phyloP scores from a whole-genome alignment of 1,140 invertebrate genomes.

The Bombus picipes region DNA sequence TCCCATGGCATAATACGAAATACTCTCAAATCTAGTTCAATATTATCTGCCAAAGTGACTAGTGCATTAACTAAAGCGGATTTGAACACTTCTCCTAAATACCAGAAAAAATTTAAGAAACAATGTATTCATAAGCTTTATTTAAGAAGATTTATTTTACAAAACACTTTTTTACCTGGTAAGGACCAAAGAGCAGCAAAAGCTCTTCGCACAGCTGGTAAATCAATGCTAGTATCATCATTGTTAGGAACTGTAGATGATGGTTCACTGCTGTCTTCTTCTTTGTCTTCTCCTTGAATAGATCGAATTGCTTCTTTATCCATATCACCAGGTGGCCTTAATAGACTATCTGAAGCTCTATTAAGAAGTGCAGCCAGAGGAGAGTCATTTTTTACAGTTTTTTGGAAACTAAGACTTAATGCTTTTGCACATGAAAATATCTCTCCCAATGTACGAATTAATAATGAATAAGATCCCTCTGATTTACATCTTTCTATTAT shows the following conservation, averaged over 20 bases:
- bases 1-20: constrained; percentile 77
- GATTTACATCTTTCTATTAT: constrained; percentile 87
- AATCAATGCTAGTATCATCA: constrained; percentile 84
- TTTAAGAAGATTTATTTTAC: background rate
- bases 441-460: constrained; percentile 87
- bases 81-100: constrained; percentile 84
- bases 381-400: constrained; percentile 79
- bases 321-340: constrained; percentile 80
- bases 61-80: constrained; percentile 91
- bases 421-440: constrained; percentile 89
- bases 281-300: constrained; percentile 92
- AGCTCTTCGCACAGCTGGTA: constrained; percentile 85
- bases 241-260: constrained; percentile 82
- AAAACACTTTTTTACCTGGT: constrained; percentile 75
- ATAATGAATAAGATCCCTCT: constrained; percentile 85
- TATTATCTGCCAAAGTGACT: constrained; percentile 87
- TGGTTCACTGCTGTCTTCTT: constrained; percentile 87
- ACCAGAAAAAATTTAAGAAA: constrained; percentile 2
- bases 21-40: constrained; percentile 89
- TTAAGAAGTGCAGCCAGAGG: constrained; percentile 82
- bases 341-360: constrained; percentile 78
- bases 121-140: background rate
- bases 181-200: constrained; percentile 84
- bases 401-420: constrained; percentile 87
- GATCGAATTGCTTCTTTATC: constrained; percentile 88